Conservation (phyloP, 1,140 invertebrate genomes). For the Bicyclus anynana region DNA sequence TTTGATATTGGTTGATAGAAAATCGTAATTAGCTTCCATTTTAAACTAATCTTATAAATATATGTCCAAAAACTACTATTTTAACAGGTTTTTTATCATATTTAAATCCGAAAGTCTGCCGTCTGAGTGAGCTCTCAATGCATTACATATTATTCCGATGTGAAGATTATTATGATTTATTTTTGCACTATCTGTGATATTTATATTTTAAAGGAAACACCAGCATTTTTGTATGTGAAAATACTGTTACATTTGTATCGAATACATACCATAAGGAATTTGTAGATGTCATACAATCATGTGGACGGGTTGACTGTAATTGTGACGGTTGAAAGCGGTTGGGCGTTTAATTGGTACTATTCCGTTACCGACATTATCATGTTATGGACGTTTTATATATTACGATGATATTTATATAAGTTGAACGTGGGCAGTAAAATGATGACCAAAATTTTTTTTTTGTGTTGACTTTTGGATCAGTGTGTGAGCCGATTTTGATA, state of each 20-base stretch:
- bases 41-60: too few relatives aligned
- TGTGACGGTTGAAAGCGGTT: constrained; percentile 14
- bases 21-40: too few relatives aligned
- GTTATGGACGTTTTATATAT: constrained; percentile 43
- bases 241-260: constrained; percentile 1
- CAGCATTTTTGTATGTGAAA: constrained; percentile 24
- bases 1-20: too few relatives aligned
- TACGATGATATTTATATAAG: constrained; percentile 43
- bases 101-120: too few relatives aligned
- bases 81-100: too few relatives aligned
- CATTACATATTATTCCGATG: constrained; percentile 10
- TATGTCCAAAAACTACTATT: too few relatives aligned
- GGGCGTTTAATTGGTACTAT: constrained; percentile 37
- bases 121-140: too few relatives aligned
- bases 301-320: constrained; percentile 9
- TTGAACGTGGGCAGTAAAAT: constrained; percentile 44
- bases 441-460: constrained; percentile 44
- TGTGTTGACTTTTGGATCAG: constrained; percentile 39
- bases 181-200: constrained; percentile 72
- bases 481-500: constrained; percentile 51
- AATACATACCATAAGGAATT: background rate
- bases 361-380: constrained; percentile 46
- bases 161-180: constrained; percentile 38
- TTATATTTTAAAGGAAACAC: constrained; percentile 57
- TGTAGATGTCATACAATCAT: background rate